Evolutionary conservation across 2,797 vertebrate genomes (phyloP).

Genomic region (Phrynocephalus guinanensis): DNA sequence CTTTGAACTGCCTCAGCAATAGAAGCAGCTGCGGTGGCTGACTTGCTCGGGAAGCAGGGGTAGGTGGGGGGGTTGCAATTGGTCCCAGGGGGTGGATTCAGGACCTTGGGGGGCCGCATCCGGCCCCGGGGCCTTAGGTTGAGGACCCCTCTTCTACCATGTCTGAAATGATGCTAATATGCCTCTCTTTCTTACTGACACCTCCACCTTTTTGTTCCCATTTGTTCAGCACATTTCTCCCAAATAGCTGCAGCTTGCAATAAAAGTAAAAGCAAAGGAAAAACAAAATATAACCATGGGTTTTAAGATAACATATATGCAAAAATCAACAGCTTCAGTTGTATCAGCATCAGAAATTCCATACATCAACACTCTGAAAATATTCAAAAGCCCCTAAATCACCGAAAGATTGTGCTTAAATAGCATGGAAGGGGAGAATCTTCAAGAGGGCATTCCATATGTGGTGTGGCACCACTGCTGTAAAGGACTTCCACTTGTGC

Average conservation of each 20-base stretch:
- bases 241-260: neutral
- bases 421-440: neutral
- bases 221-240: neutral
- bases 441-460: slow-evolving; percentile 2
- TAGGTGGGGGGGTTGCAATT: too few relatives aligned
- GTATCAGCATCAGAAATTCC: neutral
- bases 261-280: slow-evolving; percentile 11
- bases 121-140: too few relatives aligned
- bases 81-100: too few relatives aligned
- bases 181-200: neutral
- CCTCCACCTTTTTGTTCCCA: neutral
- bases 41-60: too few relatives aligned
- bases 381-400: neutral
- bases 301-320: too few relatives aligned
- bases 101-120: too few relatives aligned
- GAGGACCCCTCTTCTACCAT: too few relatives aligned
- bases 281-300: neutral
- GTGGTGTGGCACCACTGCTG: neutral
- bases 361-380: slow-evolving; percentile 1
- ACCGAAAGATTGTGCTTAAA: neutral
- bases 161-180: neutral
- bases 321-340: too few relatives aligned
- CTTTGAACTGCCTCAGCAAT: too few relatives aligned
- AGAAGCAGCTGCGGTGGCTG: too few relatives aligned
- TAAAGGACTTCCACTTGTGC: neutral